Conservation (phyloP, 1,140 invertebrate species). For the Phymastichus coffea region DNA sequence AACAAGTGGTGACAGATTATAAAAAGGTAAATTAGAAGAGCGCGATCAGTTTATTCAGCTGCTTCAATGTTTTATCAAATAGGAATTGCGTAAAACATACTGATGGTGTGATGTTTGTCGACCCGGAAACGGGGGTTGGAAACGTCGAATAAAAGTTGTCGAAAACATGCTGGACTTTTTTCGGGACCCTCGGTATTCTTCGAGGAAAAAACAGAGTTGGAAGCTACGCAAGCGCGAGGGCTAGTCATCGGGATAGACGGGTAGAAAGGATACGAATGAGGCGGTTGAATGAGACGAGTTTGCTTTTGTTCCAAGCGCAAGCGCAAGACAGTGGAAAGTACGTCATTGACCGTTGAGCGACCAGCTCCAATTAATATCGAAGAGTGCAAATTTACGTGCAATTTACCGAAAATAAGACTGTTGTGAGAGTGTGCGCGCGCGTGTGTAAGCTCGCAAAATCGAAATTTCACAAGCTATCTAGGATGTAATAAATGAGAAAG, state of each 20-base stretch:
- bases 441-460: background rate
- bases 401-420: background rate
- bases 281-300: slow-evolving; percentile 51
- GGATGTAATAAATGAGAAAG: background rate
- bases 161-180: no score
- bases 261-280: slow-evolving; percentile 21
- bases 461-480: background rate
- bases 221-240: background rate
- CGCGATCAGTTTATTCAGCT: no score
- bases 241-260: slow-evolving; percentile 13
- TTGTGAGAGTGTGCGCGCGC: background rate
- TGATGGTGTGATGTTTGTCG: no score
- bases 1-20: no score
- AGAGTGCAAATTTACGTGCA: slow-evolving; percentile 27
- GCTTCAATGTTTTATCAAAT: no score
- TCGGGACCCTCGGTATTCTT: no score
- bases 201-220: slow-evolving; percentile 13
- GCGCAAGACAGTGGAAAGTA: slow-evolving; percentile 39
- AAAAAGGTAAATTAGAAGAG: no score
- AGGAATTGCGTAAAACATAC: no score
- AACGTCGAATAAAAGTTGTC: no score
- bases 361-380: slow-evolving; percentile 49
- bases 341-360: slow-evolving; percentile 25
- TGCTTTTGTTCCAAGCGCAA: slow-evolving; percentile 50
- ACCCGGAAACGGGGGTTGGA: no score